phyloP scores from a whole-genome alignment of 35 echinoderm and acorn worm genomes.

The Holothuria glaberrima region DNA sequence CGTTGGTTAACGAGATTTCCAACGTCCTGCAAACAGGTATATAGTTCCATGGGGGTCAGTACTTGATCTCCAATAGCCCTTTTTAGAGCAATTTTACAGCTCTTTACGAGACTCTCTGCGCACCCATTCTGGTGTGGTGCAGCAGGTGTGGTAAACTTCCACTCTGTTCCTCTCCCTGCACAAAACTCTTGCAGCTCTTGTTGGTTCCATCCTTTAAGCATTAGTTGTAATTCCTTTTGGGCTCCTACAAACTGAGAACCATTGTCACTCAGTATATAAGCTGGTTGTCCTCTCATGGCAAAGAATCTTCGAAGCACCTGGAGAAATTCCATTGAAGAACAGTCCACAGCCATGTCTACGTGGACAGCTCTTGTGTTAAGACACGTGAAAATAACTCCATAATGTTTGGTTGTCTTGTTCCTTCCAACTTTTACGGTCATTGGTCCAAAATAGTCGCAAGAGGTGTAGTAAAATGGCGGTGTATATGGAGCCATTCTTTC shows the following conservation, averaged over 20 bases:
- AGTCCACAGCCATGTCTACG: slow-evolving; percentile 58
- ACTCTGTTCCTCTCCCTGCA: slow-evolving; percentile 59
- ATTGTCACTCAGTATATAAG: slow-evolving; percentile 63
- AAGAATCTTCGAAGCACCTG: slow-evolving; percentile 68
- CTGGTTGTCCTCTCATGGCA: slow-evolving; percentile 69
- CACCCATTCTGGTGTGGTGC: slow-evolving; percentile 76
- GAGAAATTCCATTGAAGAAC: slow-evolving; percentile 70
- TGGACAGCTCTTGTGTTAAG: slow-evolving; percentile 78
- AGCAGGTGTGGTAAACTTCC: slow-evolving; percentile 68
- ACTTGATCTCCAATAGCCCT: slow-evolving; percentile 51
- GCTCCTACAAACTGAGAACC: slow-evolving; percentile 73
- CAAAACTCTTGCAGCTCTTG: slow-evolving; percentile 66
- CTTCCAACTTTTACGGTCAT: slow-evolving; percentile 49
- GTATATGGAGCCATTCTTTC: slow-evolving; percentile 62
- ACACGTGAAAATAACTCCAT: slow-evolving; percentile 78
- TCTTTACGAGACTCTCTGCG: slow-evolving; percentile 68
- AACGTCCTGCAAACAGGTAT: slow-evolving; percentile 60
- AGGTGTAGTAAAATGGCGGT: slow-evolving; percentile 63
- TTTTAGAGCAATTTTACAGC: slow-evolving; percentile 62
- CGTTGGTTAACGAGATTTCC: slow-evolving; percentile 64
- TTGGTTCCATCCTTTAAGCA: slow-evolving; percentile 64
- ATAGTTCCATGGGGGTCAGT: slow-evolving; percentile 51
- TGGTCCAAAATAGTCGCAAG: slow-evolving; percentile 81
- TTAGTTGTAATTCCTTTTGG: slow-evolving; percentile 61
- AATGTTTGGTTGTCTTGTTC: slow-evolving; percentile 70